Evolutionary conservation across 2,888 invertebrate genomes (phyloP).

Genomic region (Ectropis crepuscularia): DNA sequence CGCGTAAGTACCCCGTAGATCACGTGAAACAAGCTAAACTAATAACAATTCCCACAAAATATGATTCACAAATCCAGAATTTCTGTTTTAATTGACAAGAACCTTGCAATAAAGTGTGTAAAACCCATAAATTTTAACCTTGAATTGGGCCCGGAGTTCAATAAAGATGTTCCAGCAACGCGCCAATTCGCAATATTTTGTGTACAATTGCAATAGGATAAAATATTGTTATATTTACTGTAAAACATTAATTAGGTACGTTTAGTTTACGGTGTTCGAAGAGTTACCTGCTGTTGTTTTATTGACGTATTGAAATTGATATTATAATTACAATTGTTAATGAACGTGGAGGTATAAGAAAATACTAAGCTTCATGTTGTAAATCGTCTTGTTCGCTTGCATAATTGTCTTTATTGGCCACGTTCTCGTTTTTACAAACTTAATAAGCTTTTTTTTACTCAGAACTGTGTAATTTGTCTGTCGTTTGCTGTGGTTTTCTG

Average conservation of each 20-base stretch:
- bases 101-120: slow-evolving; percentile 1
- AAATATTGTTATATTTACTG: slow-evolving; percentile 13
- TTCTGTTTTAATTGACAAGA: slow-evolving; percentile 1
- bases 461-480: no score
- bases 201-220: slow-evolving; percentile 6
- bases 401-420: neutral
- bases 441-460: no score
- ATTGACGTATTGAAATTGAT: slow-evolving; percentile 2
- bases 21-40: neutral
- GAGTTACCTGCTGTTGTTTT: neutral
- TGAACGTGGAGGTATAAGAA: neutral
- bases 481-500: no score
- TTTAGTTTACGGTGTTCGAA: neutral
- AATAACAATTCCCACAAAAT: neutral
- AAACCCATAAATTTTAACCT: slow-evolving; percentile 8
- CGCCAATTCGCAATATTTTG: slow-evolving; percentile 11
- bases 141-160: neutral
- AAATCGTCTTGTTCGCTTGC: neutral
- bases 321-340: slow-evolving; percentile 3
- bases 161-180: slow-evolving; percentile 3
- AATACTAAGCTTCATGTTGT: neutral
- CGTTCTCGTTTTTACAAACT: no score
- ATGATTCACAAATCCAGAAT: neutral
- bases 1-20: no score
- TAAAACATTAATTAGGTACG: neutral